A percentile compares a stretch with the other conserved stretches of the same genome.
These are phyloP conservation scores for Leptoteleia sp. DNA, from an alignment of 1,140 invertebrate species.

Conservation along the genomic window DNA sequence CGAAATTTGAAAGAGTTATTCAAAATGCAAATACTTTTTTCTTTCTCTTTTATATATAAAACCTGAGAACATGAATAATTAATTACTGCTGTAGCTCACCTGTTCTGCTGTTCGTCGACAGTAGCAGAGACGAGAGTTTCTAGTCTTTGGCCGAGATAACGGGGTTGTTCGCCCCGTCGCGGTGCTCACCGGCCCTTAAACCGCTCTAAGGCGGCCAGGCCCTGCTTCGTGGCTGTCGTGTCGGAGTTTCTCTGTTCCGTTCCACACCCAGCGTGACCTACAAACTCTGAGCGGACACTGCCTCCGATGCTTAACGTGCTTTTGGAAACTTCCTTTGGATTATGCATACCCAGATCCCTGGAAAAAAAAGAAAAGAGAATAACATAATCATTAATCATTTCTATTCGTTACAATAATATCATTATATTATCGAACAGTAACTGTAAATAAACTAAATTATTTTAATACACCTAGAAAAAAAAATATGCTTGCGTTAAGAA, in stretches of 20 bases:
- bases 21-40: constrained; percentile 12
- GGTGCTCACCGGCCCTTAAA: constrained; percentile 77
- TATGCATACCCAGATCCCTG: constrained; percentile 76
- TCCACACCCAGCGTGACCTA: constrained; percentile 38
- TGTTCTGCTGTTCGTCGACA: constrained; percentile 80
- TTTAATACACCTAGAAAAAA: too few relatives aligned
- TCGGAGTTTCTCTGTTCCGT: constrained; percentile 53
- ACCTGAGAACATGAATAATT: constrained; percentile 15
- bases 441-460: too few relatives aligned
- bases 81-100: constrained; percentile 62
- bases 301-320: constrained; percentile 61
- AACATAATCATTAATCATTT: too few relatives aligned
- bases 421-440: too few relatives aligned
- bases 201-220: constrained; percentile 70
- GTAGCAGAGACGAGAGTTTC: constrained; percentile 75
- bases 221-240: constrained; percentile 68
- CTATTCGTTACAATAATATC: too few relatives aligned
- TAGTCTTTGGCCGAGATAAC: constrained; percentile 76
- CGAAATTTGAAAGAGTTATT: not conserved
- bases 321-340: constrained; percentile 67
- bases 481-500: too few relatives aligned
- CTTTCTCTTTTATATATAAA: too few relatives aligned
- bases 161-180: constrained; percentile 77
- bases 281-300: constrained; percentile 42
- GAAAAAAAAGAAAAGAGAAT: too few relatives aligned